phyloP scores from a whole-genome alignment of 2,888 invertebrate genomes.

The Troides aeacus region DNA sequence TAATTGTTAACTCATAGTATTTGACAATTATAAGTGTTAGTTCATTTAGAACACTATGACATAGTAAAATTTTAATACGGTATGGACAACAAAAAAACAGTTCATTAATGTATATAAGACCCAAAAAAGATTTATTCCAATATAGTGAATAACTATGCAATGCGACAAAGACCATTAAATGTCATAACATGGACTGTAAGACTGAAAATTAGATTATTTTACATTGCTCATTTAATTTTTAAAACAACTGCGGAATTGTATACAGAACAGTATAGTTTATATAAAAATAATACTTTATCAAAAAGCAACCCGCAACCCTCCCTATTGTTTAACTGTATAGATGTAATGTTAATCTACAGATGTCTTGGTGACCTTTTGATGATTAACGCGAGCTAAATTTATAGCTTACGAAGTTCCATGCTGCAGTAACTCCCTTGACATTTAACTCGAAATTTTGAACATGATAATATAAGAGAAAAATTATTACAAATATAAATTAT shows the following conservation, averaged over 20 bases:
- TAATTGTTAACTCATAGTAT: too few species aligned
- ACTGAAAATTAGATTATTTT: neutral
- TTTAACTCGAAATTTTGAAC: conserved; percentile 14
- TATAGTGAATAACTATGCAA: neutral
- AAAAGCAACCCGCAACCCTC: too few species aligned
- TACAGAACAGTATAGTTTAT: too few species aligned
- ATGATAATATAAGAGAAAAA: conserved; percentile 40
- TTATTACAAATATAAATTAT: conserved; percentile 50
- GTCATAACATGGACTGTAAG: neutral
- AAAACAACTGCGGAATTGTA: too few species aligned
- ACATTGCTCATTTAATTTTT: neutral
- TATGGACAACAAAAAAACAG: neutral
- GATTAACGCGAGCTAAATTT: neutral
- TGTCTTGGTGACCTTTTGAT: too few species aligned
- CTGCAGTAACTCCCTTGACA: conserved; percentile 9
- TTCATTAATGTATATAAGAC: neutral
- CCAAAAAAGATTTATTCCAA: neutral
- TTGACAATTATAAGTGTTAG: neutral
- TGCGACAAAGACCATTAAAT: neutral
- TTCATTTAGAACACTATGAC: neutral
- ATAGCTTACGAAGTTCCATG: neutral
- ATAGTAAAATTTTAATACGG: neutral
- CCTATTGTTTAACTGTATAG: too few species aligned
- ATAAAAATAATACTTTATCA: too few species aligned
- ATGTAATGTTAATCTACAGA: too few species aligned